Percentiles rank a stretch among this genome's conserved stretches.
Conservation (phyloP, 2,888 invertebrate genomes). For the Exocentrus adspersus region DNA sequence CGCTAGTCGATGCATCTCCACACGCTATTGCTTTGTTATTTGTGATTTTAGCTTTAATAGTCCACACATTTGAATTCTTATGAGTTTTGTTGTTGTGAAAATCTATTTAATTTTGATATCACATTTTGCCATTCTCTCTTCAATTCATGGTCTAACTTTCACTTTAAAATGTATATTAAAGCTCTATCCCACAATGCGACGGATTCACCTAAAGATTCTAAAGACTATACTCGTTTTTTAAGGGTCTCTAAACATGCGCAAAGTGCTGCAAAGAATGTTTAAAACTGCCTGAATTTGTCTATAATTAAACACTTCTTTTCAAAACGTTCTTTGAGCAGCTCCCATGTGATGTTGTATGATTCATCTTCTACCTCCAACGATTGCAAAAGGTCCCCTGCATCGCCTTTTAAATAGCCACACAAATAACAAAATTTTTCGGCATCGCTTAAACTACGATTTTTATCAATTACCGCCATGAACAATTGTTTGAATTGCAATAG, state of each 20-base stretch:
- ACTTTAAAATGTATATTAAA: conserved; percentile 17
- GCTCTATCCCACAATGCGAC: conserved; percentile 36
- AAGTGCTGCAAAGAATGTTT: conserved; percentile 22
- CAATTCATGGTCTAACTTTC: conserved; percentile 12
- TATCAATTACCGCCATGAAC: background rate
- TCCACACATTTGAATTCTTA: background rate
- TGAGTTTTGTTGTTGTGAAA: background rate
- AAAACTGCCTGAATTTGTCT: conserved; percentile 40
- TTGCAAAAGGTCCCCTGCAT: background rate
- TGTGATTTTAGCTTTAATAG: background rate
- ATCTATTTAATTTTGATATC: background rate
- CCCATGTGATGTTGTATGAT: conserved; percentile 13
- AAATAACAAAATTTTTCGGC: background rate
- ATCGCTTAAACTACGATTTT: background rate
- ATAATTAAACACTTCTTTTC: conserved; percentile 36
- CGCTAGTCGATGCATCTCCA: no score
- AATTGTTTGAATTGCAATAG: background rate
- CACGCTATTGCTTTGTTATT: background rate
- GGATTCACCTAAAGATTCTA: conserved; percentile 33
- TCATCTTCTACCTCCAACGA: background rate
- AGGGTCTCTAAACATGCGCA: conserved; percentile 29
- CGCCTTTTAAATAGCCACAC: background rate
- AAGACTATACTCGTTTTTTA: conserved; percentile 34
- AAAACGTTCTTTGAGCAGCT: conserved; percentile 34
- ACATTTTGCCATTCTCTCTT: background rate